phyloP scores from a whole-genome alignment of 1,140 invertebrate species.

The Pogonomyrmex barbatus region DNA sequence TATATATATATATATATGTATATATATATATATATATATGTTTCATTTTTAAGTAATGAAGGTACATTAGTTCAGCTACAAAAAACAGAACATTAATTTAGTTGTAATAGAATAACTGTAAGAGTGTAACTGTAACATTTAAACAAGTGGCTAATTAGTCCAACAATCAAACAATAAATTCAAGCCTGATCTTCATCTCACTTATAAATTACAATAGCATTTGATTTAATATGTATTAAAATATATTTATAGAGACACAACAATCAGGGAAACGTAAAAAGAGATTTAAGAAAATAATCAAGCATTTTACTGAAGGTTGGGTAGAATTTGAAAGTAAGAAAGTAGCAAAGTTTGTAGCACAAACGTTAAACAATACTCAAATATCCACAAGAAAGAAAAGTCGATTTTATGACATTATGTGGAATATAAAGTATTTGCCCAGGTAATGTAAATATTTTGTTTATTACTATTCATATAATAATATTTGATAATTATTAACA shows the following conservation, averaged over 20 bases:
- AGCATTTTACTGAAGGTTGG: constrained; percentile 97
- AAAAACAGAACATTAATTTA: too few species aligned
- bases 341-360: constrained; percentile 94
- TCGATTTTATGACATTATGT: constrained; percentile 95
- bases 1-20: too few species aligned
- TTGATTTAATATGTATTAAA: background rate
- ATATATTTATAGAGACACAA: constrained; percentile 69
- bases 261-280: constrained; percentile 83
- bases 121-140: too few species aligned
- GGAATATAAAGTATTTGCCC: constrained; percentile 98
- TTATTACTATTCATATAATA: background rate
- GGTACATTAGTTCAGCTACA: too few species aligned
- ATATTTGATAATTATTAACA: background rate
- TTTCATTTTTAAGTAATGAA: too few species aligned
- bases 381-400: constrained; percentile 95
- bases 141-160: too few species aligned
- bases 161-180: too few species aligned
- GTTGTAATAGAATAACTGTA: too few species aligned
- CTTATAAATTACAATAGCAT: background rate
- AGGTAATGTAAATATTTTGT: constrained; percentile 84
- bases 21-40: too few species aligned
- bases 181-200: background rate
- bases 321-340: constrained; percentile 97
- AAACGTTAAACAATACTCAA: constrained; percentile 93
- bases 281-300: constrained; percentile 88